phyloP scores from a whole-genome alignment of 1,140 invertebrate genomes.

The Diprion similis region DNA sequence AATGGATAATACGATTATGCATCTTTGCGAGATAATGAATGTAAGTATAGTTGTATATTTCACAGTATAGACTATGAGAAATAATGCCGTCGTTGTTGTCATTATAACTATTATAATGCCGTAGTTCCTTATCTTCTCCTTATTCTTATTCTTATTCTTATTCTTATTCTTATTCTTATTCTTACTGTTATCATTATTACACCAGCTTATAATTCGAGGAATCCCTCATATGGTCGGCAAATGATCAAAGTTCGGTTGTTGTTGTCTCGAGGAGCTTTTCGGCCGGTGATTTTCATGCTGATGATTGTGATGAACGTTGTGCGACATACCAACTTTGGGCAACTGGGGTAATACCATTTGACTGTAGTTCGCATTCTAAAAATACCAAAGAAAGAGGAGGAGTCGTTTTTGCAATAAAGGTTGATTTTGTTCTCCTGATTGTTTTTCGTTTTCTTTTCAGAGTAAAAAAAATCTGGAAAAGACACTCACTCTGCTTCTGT shows the following conservation, averaged over 20 bases:
- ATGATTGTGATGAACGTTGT: constrained; percentile 38
- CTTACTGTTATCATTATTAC: neutral
- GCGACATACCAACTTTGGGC: constrained; percentile 52
- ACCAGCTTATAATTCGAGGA: neutral
- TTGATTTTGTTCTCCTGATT: constrained; percentile 6
- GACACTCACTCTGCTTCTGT: constrained; percentile 66
- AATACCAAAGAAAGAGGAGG: constrained; percentile 32
- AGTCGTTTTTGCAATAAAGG: constrained; percentile 23
- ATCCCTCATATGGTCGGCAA: constrained; percentile 73
- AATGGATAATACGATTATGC: too few relatives aligned
- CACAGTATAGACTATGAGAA: too few relatives aligned
- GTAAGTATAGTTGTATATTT: too few relatives aligned
- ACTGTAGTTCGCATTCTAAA: constrained; percentile 64
- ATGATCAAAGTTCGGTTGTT: constrained; percentile 68
- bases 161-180: constrained; percentile 1
- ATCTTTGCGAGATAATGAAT: too few relatives aligned
- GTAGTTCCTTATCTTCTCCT: neutral
- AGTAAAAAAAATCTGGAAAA: neutral
- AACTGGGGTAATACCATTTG: constrained; percentile 71
- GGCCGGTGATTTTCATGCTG: constrained; percentile 52
- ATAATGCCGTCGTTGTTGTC: neutral
- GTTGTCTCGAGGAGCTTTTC: constrained; percentile 59
- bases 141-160: neutral
- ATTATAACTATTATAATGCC: neutral
- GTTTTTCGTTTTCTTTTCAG: neutral